Conservation (phyloP, 2,113 vertebrate species). For the Anhinga rufa region DNA sequence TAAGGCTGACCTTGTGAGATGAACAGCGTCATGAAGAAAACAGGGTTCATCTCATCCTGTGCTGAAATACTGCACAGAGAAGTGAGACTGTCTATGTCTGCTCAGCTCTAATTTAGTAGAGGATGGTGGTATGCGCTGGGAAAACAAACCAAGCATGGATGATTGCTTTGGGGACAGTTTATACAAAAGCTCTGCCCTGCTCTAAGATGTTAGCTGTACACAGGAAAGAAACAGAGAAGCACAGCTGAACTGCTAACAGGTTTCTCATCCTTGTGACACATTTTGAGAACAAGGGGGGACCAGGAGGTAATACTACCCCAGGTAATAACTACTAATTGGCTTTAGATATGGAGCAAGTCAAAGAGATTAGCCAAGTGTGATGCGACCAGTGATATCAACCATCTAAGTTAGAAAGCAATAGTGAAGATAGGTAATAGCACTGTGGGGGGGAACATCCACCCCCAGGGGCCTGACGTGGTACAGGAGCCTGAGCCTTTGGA, state of each 20-base stretch:
- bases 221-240: not conserved
- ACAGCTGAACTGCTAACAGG: not conserved
- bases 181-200: not conserved
- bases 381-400: not conserved
- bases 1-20: not conserved
- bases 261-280: not conserved
- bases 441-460: rapidly evolving
- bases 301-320: not conserved
- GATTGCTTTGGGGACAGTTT: not conserved
- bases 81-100: not conserved
- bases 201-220: not conserved
- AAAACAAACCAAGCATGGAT: not conserved
- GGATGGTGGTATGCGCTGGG: not conserved
- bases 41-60: not conserved
- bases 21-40: not conserved
- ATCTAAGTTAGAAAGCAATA: not conserved
- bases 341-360: not conserved
- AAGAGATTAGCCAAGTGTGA: not conserved
- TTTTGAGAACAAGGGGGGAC: not conserved
- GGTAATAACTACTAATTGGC: not conserved
- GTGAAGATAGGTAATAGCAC: not conserved
- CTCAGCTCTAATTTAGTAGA: not conserved
- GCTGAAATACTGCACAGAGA: not conserved
- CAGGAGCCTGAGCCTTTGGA: not conserved
- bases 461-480: no score